Evolutionary conservation across 1,140 invertebrate species (phyloP).

Genomic region (Panagrolaimus sp.): DNA sequence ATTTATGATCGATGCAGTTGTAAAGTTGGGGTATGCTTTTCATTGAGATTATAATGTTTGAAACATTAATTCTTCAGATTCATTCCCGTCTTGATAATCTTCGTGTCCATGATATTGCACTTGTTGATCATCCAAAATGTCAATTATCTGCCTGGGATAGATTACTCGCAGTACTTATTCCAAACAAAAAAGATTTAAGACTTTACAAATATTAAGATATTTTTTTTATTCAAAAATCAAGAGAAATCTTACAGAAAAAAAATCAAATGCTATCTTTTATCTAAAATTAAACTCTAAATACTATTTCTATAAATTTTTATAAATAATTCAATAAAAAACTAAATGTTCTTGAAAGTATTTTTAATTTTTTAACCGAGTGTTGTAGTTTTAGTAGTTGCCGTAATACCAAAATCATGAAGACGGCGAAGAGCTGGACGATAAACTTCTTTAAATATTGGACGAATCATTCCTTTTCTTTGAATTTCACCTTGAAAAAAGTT

Average conservation of each 20-base stretch:
- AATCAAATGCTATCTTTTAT: too few relatives aligned
- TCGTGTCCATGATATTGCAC: not conserved
- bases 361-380: slow-evolving; percentile 23
- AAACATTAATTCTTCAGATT: not conserved
- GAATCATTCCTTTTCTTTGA: slow-evolving; percentile 62
- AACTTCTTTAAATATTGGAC: slow-evolving; percentile 61
- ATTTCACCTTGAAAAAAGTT: slow-evolving; percentile 62
- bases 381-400: slow-evolving; percentile 48
- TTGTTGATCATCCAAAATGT: slow-evolving; percentile 14
- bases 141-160: not conserved
- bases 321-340: too few relatives aligned
- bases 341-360: not conserved
- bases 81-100: slow-evolving; percentile 9
- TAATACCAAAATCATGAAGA: slow-evolving; percentile 62
- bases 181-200: slow-evolving; percentile 1
- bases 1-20: not conserved
- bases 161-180: not conserved
- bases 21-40: not conserved
- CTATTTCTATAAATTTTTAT: too few relatives aligned
- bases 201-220: slow-evolving; percentile 14
- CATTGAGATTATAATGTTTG: too few relatives aligned
- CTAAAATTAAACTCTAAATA: too few relatives aligned
- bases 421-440: slow-evolving; percentile 63
- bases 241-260: too few relatives aligned
- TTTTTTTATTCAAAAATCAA: too few relatives aligned